Evolutionary conservation across 2,888 invertebrate species (phyloP), one percentile per base, ranked within the genome.

Genomic region (Augiades crinisus): DNA sequence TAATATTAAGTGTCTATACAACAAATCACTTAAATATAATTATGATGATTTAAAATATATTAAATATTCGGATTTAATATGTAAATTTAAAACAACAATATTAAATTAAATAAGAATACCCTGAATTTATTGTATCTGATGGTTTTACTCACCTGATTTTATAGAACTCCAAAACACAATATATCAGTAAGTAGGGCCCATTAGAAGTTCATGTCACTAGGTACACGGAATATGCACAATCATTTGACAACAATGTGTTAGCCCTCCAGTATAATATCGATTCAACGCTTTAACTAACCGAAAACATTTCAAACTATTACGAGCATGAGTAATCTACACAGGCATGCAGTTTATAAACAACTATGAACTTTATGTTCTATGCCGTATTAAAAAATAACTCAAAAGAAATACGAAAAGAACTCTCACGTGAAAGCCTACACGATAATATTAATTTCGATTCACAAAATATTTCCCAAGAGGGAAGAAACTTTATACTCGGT

Each of bases 201-300:
- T 68, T 72, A 72, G 70, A 66, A 68, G 63, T 63, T 67, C 64
- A 64, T 69, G 67, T 78, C 74, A 74, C 64, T 65, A 65, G 55
- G 59, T 62, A 70, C 65, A 69, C 68, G 61, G 70, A 80, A 72
- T 73, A 71, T 77, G 77, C 78, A 78, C 74, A 75, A 67, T 83
- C 81, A 85, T 84, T 81, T 78, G 72, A 77, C 70, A 67, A 76
- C 67, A 77, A 73, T 71, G 69, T 67, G 69, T 66, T 70, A 68
- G 60, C 63, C 65, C 67, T 67, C 61, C 61, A 60, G 63, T 68
- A 67, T 57, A 70, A 66, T 78, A 79, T 81, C 74, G 77, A 81
- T 78, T 79, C 62, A 75, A 75, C 65, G 72, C 57, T 64, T 37
- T 57, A 70, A 56, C 61, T 60, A 65, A 60, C 59, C 65, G 71